Conservation (phyloP, 2,113 vertebrate species). For the Caretta caretta region DNA sequence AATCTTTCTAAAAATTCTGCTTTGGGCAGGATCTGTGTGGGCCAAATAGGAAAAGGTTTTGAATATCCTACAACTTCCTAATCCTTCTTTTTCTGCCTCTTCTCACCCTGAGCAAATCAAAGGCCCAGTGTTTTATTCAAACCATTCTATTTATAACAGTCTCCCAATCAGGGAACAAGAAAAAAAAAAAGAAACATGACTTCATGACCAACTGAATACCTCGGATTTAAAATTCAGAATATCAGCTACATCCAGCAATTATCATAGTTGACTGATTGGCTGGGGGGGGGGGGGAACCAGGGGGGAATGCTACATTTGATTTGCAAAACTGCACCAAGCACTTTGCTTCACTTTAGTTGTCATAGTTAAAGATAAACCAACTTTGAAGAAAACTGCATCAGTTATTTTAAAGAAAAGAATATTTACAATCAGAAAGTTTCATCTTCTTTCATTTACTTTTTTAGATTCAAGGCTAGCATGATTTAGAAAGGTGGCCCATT, state of each 20-base stretch:
- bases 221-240: neutral
- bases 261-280: neutral
- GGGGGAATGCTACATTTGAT: neutral
- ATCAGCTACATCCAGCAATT: neutral
- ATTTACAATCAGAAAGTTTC: neutral
- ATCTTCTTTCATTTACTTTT: neutral
- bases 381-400: neutral
- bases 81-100: neutral
- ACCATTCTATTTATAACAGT: neutral
- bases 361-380: neutral
- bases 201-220: neutral
- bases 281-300: too few species aligned
- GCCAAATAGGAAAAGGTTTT: neutral
- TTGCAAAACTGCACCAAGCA: neutral
- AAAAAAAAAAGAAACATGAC: neutral
- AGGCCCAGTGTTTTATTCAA: neutral
- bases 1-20: neutral
- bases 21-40: neutral
- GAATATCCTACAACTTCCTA: neutral
- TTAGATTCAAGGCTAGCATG: neutral
- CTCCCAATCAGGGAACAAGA: neutral
- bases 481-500: neutral
- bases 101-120: fast-evolving
- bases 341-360: neutral
- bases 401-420: neutral